Conservation (phyloP, 2,113 vertebrate species). For the Halichoeres trimaculatus region DNA sequence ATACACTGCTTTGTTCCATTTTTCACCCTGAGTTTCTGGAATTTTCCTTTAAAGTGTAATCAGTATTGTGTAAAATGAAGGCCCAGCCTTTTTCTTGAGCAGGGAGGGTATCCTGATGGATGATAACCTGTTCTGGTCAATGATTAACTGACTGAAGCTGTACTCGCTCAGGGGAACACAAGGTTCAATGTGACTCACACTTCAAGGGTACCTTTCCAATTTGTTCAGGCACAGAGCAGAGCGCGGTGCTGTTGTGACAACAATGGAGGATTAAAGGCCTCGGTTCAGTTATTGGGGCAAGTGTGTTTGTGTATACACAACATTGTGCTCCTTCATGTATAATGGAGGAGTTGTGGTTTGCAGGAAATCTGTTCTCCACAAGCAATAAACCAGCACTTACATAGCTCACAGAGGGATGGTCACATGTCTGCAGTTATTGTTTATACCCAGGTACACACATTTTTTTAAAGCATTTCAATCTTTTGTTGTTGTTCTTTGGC, state of each 20-base stretch:
- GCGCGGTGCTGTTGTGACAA: conserved; percentile 12
- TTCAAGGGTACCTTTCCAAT: conserved; percentile 4
- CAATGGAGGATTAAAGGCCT: neutral
- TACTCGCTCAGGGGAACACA: conserved; percentile 7
- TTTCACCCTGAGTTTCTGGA: too few relatives aligned
- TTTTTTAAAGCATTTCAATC: too few relatives aligned
- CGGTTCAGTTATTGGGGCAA: neutral
- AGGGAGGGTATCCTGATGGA: conserved; percentile 9
- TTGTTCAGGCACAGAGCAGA: conserved; percentile 12
- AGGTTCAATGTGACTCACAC: conserved; percentile 24
- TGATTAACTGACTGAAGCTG: conserved; percentile 30
- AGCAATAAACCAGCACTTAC: neutral
- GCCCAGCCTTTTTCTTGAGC: neutral
- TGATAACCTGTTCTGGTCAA: conserved; percentile 34
- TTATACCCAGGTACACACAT: neutral
- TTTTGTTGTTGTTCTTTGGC: too few relatives aligned
- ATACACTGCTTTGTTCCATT: too few relatives aligned
- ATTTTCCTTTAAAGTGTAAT: neutral
- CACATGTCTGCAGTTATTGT: neutral
- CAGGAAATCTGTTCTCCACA: conserved; percentile 5
- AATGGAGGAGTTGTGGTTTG: neutral
- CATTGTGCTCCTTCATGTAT: neutral
- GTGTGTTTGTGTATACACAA: conserved; percentile 1
- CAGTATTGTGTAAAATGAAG: neutral
- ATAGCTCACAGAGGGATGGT: too few relatives aligned